These are phyloP conservation scores for Trichonephila inaurata DNA, from an alignment of 1,140 invertebrate species.

Conservation along the genomic window DNA sequence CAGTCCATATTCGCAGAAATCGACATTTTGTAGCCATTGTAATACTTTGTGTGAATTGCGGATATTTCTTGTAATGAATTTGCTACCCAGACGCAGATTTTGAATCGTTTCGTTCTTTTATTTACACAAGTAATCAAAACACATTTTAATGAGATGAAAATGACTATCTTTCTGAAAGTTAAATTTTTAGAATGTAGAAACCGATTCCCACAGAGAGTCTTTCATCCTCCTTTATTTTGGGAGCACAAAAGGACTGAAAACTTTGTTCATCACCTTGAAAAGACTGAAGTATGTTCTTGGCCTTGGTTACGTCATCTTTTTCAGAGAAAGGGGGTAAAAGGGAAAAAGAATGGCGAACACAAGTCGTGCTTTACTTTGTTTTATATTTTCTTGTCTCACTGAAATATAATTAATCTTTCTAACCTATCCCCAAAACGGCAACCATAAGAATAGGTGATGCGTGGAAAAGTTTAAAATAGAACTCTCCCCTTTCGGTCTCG, in stretches of 20 bases:
- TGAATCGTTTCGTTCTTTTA: too few species aligned
- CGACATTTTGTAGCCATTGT: too few species aligned
- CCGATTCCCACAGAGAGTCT: too few species aligned
- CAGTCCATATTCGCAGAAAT: too few species aligned
- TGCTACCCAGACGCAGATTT: too few species aligned
- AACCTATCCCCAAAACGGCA: not conserved
- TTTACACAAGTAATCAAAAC: too few species aligned
- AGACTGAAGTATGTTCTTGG: not conserved
- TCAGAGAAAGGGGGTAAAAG: not conserved
- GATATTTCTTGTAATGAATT: too few species aligned
- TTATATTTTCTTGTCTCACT: not conserved
- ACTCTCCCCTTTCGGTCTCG: not conserved
- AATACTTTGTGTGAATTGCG: too few species aligned
- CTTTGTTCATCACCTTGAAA: not conserved
- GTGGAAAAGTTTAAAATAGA: constrained; percentile 44
- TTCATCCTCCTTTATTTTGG: too few species aligned
- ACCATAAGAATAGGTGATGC: constrained; percentile 24
- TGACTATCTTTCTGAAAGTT: too few species aligned
- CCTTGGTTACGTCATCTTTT: not conserved
- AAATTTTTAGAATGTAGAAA: too few species aligned
- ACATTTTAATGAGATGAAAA: too few species aligned
- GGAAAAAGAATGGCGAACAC: not conserved
- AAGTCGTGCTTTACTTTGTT: constrained; percentile 27
- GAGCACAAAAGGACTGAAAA: not conserved
- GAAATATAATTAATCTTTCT: constrained; percentile 11